Evolutionary conservation across 1,140 invertebrate genomes (phyloP), one percentile per base, ranked within the genome.

Genomic region (Tenebrio molitor): DNA sequence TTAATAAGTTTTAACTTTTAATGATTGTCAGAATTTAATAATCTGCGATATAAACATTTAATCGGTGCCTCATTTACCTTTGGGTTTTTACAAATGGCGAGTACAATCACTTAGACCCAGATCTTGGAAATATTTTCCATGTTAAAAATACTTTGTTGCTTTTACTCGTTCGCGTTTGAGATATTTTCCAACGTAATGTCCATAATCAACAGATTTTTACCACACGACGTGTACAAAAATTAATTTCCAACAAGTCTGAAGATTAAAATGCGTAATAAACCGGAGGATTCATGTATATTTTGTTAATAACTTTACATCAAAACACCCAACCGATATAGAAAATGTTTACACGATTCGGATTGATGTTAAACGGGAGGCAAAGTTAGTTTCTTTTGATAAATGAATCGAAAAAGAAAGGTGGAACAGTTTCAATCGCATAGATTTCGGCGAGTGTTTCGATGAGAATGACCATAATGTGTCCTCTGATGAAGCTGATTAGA

Each of bases 401-500:
- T 53, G 21, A 53, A 53, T 23, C 46, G 46, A 53, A 53, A 19
- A 53, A 14, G 21, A 25, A 10, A 39, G 2, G 36, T 39, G 36
- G 12, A 39, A 39, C 36, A 12, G 2, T 12, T 58, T 58, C 50
- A 58, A n/a, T 58, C 50, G 50, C 21, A 29, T 58, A 25, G 23
- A 53, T 53, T 58, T 58, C n/a, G 15, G 23, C 15, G 5, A n/a
- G 36, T 15, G 2, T 53, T 58, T 58, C 23, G 29, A 58, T 12
- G 12, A 58, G 50, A 19, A 29, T 58, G 23, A 58, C 21, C 16
- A 25, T 29, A 8, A 58, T 29, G 23, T 58, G 50, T 15, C 50
- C 50, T 12, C 50, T 58, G 3, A 68, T 68, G 65, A 68, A 68
- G 17, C 44, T 68, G 2, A 68, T 68, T 50, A 68, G 65, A 34